phyloP scores from a whole-genome alignment of 2,113 vertebrate genomes.

The Festucalex cinctus region DNA sequence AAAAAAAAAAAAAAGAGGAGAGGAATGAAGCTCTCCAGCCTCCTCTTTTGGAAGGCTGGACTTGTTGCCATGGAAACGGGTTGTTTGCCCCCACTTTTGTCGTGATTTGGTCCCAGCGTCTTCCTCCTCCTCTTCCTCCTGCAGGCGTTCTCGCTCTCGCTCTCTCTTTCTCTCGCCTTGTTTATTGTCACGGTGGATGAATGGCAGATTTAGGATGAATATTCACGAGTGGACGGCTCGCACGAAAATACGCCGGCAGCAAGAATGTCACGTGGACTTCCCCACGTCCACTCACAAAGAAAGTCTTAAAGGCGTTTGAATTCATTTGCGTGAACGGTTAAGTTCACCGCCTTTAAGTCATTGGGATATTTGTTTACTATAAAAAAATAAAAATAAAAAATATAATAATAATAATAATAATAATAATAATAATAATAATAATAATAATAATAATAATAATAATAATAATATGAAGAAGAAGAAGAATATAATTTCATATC shows the following conservation, averaged over 20 bases:
- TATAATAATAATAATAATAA: too few relatives aligned
- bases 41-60: slow-evolving; percentile 65
- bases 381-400: too few relatives aligned
- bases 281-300: slow-evolving; percentile 41
- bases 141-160: slow-evolving; percentile 45
- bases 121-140: slow-evolving; percentile 14
- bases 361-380: too few relatives aligned
- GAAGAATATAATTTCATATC: too few relatives aligned
- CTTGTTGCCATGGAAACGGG: slow-evolving; percentile 68
- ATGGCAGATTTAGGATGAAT: slow-evolving; percentile 50
- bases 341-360: too few relatives aligned
- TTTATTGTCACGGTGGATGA: slow-evolving; percentile 55
- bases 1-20: slow-evolving; percentile 16
- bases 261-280: background rate
- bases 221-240: slow-evolving; percentile 46
- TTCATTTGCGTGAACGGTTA: too few relatives aligned
- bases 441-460: too few relatives aligned
- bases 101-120: slow-evolving; percentile 32
- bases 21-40: slow-evolving; percentile 48
- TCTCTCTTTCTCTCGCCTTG: slow-evolving; percentile 25
- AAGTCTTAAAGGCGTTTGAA: slow-evolving; percentile 1
- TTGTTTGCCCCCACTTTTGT: slow-evolving; percentile 68
- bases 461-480: too few relatives aligned
- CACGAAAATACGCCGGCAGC: slow-evolving; percentile 13
- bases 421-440: too few relatives aligned